Evolutionary conservation across 2,113 vertebrate genomes (phyloP), one percentile per base, ranked within the genome.

Genomic region (Ammodytes dubius): DNA sequence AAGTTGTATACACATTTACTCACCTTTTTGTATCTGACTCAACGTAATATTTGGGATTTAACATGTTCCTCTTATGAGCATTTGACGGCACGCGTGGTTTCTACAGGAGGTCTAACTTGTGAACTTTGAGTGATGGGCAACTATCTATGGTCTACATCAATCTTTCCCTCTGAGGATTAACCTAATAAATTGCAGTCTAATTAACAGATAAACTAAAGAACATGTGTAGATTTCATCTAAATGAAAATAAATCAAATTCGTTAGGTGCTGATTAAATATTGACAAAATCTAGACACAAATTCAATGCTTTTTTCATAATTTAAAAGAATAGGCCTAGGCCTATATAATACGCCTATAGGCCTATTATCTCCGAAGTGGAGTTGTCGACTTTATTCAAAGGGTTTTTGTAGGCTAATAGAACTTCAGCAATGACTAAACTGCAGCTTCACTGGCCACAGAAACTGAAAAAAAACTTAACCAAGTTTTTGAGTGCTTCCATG

Each of bases 401-500:
- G 4, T 0, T 27, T 37, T 27, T 27, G 27, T 27, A 0, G 15
- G 52, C 13, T 68, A 42, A 10, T 27, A 43, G 4, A 39, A 49
- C 42, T 77, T 58, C 47, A 68, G 59, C 13, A 74, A 35, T 84
- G 87, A 87, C 65, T 82, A 52, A 53, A 1, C 2, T 61, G 27
- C 15, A 69, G 40, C n/a, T 40, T 60, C 65, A 84, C 35, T n/a
- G 4, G 17, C 77, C 77, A 59, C 74, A 70, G 81, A 82, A 78
- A 75, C 61, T 63, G 59, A 68, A 57, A 73, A 75, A 37, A 19
- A 59, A 61, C 54, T 49, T n/a, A 43, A 37, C 53, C 47, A 27
- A 27, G 27, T 27, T 27, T 27, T 27, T 78, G 72, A 81, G 72
- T 77, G 71, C 71, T 64, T 39, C 53, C 85, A 88, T 49, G n/a